Percentiles rank a stretch among this genome's conserved stretches.
Conservation (phyloP, 2,797 vertebrate genomes). For the Ptychobarbus kaznakovi region DNA sequence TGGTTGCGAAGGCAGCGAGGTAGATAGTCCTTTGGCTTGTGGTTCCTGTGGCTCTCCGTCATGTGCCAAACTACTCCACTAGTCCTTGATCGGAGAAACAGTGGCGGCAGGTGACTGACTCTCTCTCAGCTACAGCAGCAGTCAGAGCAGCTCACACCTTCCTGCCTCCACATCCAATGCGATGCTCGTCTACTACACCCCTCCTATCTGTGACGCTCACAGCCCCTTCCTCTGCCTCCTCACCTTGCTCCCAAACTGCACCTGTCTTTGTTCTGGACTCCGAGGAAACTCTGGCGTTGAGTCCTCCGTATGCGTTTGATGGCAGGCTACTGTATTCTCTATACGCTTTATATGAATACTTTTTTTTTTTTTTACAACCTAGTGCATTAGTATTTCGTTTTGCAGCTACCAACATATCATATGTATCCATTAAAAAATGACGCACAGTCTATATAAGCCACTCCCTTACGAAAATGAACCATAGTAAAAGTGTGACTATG, state of each 20-base stretch:
- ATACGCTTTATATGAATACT: neutral
- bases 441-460: neutral
- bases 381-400: neutral
- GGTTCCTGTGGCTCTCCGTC: constrained; percentile 12
- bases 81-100: constrained; percentile 34
- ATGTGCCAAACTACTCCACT: constrained; percentile 36
- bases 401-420: neutral
- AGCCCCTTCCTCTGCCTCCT: constrained; percentile 58
- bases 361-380: neutral
- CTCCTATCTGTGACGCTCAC: constrained; percentile 49
- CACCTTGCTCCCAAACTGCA: constrained; percentile 56
- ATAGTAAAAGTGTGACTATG: neutral
- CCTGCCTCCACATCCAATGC: constrained; percentile 70
- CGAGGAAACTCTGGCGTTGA: neutral
- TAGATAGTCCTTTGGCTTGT: constrained; percentile 34
- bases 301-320: neutral
- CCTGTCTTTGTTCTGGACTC: constrained; percentile 30
- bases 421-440: neutral
- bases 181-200: constrained; percentile 49
- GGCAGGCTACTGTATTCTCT: neutral
- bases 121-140: neutral
- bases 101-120: constrained; percentile 10
- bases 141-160: constrained; percentile 58
- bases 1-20: constrained; percentile 15
- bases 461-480: neutral